These are phyloP conservation scores for Botia almorhae DNA, from an alignment of 2,797 vertebrate species.

Conservation along the genomic window DNA sequence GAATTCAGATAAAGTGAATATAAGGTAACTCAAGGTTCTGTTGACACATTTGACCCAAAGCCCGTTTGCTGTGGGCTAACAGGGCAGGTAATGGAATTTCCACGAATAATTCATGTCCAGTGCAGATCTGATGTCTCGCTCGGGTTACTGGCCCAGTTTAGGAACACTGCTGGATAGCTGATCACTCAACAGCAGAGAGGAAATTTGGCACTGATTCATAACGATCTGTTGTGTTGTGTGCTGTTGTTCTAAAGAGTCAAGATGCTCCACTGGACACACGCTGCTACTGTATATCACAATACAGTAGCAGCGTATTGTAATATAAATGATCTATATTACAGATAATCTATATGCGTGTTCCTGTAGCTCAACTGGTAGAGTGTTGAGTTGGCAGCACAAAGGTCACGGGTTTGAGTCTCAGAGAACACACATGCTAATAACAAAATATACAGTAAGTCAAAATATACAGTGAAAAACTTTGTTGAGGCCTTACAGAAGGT, in stretches of 20 bases:
- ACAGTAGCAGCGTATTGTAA: no score
- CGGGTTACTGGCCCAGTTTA: constrained; percentile 77
- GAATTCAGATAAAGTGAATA: constrained; percentile 45
- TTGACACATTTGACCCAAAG: constrained; percentile 54
- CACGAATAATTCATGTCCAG: constrained; percentile 83
- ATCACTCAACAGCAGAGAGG: constrained; percentile 48
- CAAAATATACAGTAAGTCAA: no score
- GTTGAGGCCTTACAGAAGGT: no score
- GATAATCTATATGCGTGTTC: no score
- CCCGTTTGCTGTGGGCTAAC: constrained; percentile 58
- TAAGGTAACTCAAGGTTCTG: constrained; percentile 47
- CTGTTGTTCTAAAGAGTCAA: constrained; percentile 43
- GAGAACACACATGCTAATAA: no score
- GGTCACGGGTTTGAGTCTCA: no score
- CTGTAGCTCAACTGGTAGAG: no score
- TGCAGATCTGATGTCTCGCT: constrained; percentile 73
- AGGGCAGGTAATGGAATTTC: constrained; percentile 82
- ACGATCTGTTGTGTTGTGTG: constrained; percentile 42
- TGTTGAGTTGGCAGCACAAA: no score
- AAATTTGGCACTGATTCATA: constrained; percentile 50
- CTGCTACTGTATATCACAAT: no score
- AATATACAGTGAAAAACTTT: no score
- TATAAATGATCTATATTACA: no score
- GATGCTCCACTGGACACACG: no score
- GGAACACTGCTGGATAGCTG: constrained; percentile 61